Evolutionary conservation across 2,888 invertebrate genomes (phyloP).

Genomic region (Ophion ellenae): DNA sequence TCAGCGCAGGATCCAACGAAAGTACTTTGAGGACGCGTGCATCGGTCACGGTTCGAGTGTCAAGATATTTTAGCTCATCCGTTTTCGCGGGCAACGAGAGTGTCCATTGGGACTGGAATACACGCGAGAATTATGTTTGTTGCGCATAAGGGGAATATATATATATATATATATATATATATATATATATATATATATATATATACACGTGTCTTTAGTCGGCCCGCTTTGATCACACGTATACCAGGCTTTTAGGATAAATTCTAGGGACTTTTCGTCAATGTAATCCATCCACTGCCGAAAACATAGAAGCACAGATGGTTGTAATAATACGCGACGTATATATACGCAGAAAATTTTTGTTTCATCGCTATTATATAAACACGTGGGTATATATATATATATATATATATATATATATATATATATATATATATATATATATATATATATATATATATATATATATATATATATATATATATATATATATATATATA

Average conservation of each 20-base stretch:
- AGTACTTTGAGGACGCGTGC: constrained; percentile 7
- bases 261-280: constrained; percentile 47
- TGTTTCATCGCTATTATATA: constrained; percentile 10
- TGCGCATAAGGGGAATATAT: constrained; percentile 9
- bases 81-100: not conserved
- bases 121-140: constrained; percentile 52
- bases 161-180: not conserved
- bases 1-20: not conserved
- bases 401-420: not conserved
- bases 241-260: constrained; percentile 53
- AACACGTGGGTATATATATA: not conserved
- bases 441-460: too few relatives aligned
- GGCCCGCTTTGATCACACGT: constrained; percentile 55
- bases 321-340: constrained; percentile 40
- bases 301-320: constrained; percentile 49
- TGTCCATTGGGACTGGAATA: constrained; percentile 30
- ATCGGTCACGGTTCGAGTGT: constrained; percentile 60
- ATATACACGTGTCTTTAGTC: constrained; percentile 19
- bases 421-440: too few relatives aligned
- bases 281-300: constrained; percentile 5
- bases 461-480: too few relatives aligned
- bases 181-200: not conserved
- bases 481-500: too few relatives aligned
- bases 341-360: constrained; percentile 29
- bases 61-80: constrained; percentile 47